A percentile compares a stretch with the other conserved stretches of the same genome.
Conservation (phyloP, 2,113 vertebrate species). For the Sinocyclocheilus anophthalmus region DNA sequence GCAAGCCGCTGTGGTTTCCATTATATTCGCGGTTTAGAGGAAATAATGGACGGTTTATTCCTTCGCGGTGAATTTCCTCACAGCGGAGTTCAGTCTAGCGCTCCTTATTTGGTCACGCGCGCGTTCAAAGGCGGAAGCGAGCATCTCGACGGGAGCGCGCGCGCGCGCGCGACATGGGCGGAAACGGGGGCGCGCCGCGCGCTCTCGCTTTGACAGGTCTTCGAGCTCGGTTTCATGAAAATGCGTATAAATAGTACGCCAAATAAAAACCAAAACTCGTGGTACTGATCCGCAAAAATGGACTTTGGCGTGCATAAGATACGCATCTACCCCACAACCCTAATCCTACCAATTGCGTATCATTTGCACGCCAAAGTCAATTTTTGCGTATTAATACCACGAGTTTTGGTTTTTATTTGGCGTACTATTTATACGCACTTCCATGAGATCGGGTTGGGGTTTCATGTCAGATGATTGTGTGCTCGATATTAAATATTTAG, state of each 20-base stretch:
- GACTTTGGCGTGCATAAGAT: too few relatives aligned
- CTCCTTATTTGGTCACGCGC: constrained; percentile 52
- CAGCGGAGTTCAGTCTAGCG: background rate
- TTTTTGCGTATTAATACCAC: too few relatives aligned
- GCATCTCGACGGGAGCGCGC: background rate
- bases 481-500: background rate
- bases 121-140: constrained; percentile 44
- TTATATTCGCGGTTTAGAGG: background rate
- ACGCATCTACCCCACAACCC: too few relatives aligned
- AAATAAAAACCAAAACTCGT: too few relatives aligned
- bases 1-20: background rate
- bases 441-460: too few relatives aligned
- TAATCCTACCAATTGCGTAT: too few relatives aligned
- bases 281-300: too few relatives aligned
- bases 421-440: too few relatives aligned
- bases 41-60: background rate
- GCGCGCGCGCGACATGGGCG: constrained; percentile 7
- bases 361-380: too few relatives aligned
- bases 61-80: background rate
- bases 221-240: too few relatives aligned
- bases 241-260: too few relatives aligned
- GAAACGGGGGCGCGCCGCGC: background rate
- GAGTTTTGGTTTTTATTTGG: too few relatives aligned
- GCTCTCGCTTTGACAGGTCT: background rate
- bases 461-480: background rate